Conservation (phyloP, 2,888 invertebrate species). For the Melipona bicolor region DNA sequence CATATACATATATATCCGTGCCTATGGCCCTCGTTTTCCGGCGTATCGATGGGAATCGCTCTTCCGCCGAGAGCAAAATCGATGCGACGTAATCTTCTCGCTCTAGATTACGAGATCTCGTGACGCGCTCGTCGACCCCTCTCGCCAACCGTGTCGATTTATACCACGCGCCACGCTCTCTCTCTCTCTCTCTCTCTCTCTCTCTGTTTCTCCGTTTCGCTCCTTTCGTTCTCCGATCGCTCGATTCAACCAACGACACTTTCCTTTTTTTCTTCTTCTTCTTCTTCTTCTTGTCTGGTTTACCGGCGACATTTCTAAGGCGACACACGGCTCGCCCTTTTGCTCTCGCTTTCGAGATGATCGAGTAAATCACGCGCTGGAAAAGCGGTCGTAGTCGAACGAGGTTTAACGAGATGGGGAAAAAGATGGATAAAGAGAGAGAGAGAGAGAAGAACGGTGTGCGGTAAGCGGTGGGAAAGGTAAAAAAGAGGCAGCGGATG, state of each 20-base stretch:
- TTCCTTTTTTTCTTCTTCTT: too few relatives aligned
- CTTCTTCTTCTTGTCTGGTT: too few relatives aligned
- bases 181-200: background rate
- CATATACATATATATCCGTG: background rate
- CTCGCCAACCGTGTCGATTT: background rate
- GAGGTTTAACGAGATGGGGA: slow-evolving; percentile 44
- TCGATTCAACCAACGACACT: too few relatives aligned
- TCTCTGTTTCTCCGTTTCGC: background rate
- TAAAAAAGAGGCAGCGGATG: slow-evolving; percentile 16
- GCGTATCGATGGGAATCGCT: slow-evolving; percentile 42
- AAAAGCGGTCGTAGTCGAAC: slow-evolving; percentile 12
- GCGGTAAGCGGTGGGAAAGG: background rate
- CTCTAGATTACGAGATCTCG: slow-evolving; percentile 22
- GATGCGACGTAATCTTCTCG: slow-evolving; percentile 48
- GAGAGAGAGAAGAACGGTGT: background rate
- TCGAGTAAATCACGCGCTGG: background rate
- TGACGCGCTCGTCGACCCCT: background rate
- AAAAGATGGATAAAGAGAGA: background rate
- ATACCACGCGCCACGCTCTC: too few relatives aligned
- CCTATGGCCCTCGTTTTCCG: slow-evolving; percentile 36
- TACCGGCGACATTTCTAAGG: too few relatives aligned
- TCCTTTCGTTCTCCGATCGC: background rate
- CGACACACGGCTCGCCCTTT: too few relatives aligned
- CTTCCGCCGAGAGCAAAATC: slow-evolving; percentile 25
- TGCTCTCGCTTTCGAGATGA: background rate